Evolutionary conservation across 1,140 invertebrate species (phyloP).

Genomic region (Dreissena rostriformis): DNA sequence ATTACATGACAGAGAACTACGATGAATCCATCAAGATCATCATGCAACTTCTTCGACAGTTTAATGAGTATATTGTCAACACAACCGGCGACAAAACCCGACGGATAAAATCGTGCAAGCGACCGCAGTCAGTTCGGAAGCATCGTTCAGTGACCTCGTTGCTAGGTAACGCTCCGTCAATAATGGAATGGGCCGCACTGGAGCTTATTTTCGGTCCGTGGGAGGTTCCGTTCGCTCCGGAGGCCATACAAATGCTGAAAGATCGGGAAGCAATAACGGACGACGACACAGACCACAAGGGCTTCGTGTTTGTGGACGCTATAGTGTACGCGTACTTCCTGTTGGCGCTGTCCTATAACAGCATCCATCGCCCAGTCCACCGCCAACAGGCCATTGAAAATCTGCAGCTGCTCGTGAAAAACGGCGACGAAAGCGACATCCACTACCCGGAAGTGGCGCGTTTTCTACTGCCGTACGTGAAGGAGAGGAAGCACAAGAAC

Average conservation of each 20-base stretch:
- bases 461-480: slow-evolving; percentile 50
- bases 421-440: slow-evolving; percentile 28
- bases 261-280: slow-evolving; percentile 41
- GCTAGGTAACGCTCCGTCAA: slow-evolving; percentile 40
- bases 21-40: slow-evolving; percentile 52
- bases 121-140: slow-evolving; percentile 24
- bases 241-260: slow-evolving; percentile 55
- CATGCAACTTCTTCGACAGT: slow-evolving; percentile 52
- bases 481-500: slow-evolving; percentile 55
- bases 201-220: slow-evolving; percentile 39
- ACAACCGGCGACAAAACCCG: slow-evolving; percentile 53
- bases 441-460: slow-evolving; percentile 45
- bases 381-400: slow-evolving; percentile 51
- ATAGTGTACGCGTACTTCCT: slow-evolving; percentile 51
- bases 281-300: slow-evolving; percentile 48
- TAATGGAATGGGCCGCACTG: slow-evolving; percentile 47
- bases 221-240: slow-evolving; percentile 49
- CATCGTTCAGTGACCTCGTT: slow-evolving; percentile 51
- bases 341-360: slow-evolving; percentile 44
- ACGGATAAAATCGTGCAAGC: slow-evolving; percentile 46
- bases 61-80: slow-evolving; percentile 53
- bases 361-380: slow-evolving; percentile 45
- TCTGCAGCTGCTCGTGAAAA: slow-evolving; percentile 43
- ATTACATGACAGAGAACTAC: slow-evolving; percentile 50
- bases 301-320: slow-evolving; percentile 51